Percentiles rank a stretch among this genome's conserved stretches.
Evolutionary conservation across 2,888 invertebrate genomes (phyloP).

Genomic region (Drosophila borealis): DNA sequence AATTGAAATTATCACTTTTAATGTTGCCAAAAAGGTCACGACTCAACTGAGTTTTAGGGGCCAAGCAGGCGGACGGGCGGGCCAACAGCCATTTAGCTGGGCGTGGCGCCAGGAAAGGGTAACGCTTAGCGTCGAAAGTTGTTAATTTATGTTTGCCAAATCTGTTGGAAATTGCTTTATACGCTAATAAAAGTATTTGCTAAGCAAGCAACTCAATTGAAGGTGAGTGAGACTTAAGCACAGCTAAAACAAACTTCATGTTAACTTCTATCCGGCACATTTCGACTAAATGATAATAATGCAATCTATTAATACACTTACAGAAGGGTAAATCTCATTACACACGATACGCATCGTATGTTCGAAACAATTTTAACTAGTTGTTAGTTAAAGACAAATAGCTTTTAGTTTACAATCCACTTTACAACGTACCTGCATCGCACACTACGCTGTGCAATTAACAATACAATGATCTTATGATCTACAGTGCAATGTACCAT

Average conservation of each 20-base stretch:
- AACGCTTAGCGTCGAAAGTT: conserved; percentile 35
- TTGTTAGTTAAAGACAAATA: no score
- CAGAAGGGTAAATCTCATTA: not conserved
- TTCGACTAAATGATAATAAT: conserved; percentile 3
- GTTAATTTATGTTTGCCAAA: conserved; percentile 74
- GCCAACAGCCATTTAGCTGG: conserved; percentile 41
- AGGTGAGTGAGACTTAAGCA: conserved; percentile 35
- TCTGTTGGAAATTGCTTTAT: conserved; percentile 72
- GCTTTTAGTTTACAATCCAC: not conserved
- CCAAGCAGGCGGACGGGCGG: not conserved
- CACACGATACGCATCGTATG: not conserved
- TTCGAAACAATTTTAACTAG: not conserved
- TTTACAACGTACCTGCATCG: not conserved
- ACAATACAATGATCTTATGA: no score
- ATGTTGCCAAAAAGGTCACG: conserved; percentile 78
- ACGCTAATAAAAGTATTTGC: conserved; percentile 65
- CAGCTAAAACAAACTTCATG: conserved; percentile 12
- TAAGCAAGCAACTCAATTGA: conserved; percentile 53
- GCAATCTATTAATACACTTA: conserved; percentile 9
- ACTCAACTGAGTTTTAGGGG: conserved; percentile 28
- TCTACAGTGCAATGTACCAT: no score
- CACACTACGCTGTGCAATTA: no score
- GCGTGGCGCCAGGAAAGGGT: conserved; percentile 51
- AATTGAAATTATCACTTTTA: conserved; percentile 77
- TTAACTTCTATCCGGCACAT: not conserved